Conservation (phyloP, 2,113 vertebrate species). For the Hirundichthys speculiger region DNA sequence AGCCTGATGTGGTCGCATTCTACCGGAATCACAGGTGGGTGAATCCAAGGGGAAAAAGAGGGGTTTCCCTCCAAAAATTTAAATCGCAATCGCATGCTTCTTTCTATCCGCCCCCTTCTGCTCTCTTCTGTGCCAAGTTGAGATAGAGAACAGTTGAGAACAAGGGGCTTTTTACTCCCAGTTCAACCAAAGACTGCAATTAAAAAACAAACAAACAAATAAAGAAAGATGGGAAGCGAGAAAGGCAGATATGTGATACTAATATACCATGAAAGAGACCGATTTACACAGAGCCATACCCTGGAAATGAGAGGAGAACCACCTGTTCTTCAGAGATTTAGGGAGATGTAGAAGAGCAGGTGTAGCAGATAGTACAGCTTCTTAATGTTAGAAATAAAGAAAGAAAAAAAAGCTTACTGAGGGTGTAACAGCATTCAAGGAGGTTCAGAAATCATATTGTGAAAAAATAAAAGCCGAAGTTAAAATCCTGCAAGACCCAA, state of each 20-base stretch:
- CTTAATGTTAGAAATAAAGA: neutral
- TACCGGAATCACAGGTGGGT: conserved; percentile 51
- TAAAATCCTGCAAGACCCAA: conserved; percentile 14
- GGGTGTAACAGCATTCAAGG: neutral
- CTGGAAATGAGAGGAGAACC: conserved; percentile 52
- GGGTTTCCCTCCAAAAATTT: conserved; percentile 51
- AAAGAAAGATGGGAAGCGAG: conserved; percentile 59
- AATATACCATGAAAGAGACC: conserved; percentile 53
- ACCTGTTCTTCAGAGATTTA: conserved; percentile 41
- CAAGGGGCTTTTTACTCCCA: conserved; percentile 60
- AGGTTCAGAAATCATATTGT: conserved; percentile 5
- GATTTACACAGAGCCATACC: conserved; percentile 53
- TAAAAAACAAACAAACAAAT: conserved; percentile 66
- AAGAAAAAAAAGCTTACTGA: neutral
- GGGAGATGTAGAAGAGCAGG: conserved; percentile 18
- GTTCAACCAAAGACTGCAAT: conserved; percentile 38
- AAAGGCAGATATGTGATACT: conserved; percentile 35
- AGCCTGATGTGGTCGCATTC: conserved; percentile 51
- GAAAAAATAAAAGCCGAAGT: conserved; percentile 6
- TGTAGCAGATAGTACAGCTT: conserved; percentile 4
- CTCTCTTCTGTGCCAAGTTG: conserved; percentile 15
- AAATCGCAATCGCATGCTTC: conserved; percentile 69
- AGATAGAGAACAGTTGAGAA: conserved; percentile 31
- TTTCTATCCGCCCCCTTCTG: conserved; percentile 37
- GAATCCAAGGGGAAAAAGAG: conserved; percentile 41